A percentile compares a stretch with the other conserved stretches of the same genome.
phyloP scores from a whole-genome alignment of 2,888 invertebrate species.

The Himalopsyche anomala region DNA sequence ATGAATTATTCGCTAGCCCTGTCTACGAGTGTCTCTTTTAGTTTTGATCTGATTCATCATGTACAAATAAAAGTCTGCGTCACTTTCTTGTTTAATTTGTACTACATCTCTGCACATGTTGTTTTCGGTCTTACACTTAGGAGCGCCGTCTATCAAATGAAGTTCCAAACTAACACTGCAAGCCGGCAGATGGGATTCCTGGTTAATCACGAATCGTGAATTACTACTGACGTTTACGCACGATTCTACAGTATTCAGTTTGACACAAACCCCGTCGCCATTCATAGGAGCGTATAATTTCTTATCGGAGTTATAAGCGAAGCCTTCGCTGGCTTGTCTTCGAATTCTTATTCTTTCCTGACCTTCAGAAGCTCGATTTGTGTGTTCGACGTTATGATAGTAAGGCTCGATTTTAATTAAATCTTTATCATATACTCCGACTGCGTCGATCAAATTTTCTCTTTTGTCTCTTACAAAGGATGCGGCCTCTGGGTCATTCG shows the following conservation, averaged over 20 bases:
- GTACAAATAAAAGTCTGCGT: slow-evolving; percentile 4
- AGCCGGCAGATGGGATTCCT: background rate
- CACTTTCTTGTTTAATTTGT: slow-evolving; percentile 16
- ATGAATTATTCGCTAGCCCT: slow-evolving; percentile 5
- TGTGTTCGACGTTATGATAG: background rate
- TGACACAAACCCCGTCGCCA: background rate
- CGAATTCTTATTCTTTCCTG: background rate
- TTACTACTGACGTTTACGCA: background rate
- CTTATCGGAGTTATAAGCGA: background rate
- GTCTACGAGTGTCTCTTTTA: slow-evolving; percentile 17
- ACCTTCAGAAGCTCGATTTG: background rate
- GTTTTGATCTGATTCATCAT: slow-evolving; percentile 16
- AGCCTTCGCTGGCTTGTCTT: background rate
- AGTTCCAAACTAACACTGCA: background rate
- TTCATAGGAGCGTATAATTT: slow-evolving; percentile 23
- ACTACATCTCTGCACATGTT: slow-evolving; percentile 16
- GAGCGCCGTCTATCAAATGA: slow-evolving; percentile 27
- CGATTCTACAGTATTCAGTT: background rate
- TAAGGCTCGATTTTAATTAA: background rate
- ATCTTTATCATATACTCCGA: slow-evolving; percentile 15
- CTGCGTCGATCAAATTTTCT: slow-evolving; percentile 8
- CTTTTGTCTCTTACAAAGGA: background rate
- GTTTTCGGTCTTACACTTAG: slow-evolving; percentile 27
- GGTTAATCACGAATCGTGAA: background rate
- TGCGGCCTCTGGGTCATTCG: too few species aligned